A percentile compares a stretch with the other conserved stretches of the same genome.
These are phyloP conservation scores for Trissolcus japonicus DNA, from an alignment of 2,888 invertebrate species.

Conservation along the genomic window DNA sequence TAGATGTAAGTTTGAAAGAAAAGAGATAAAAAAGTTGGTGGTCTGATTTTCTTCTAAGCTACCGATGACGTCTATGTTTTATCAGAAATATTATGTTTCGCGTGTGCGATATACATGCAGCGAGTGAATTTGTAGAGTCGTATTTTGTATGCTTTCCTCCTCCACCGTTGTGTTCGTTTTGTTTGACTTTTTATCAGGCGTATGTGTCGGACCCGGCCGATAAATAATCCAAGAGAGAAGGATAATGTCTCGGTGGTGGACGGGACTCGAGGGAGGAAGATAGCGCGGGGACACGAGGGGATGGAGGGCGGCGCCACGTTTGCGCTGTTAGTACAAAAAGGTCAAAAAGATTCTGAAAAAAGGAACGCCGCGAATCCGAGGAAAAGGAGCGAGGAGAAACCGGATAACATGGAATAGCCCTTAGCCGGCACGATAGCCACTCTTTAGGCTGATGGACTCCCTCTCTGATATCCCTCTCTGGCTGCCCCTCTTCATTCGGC, in stretches of 20 bases:
- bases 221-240: conserved; percentile 59
- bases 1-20: too few species aligned
- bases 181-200: conserved; percentile 51
- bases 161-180: conserved; percentile 47
- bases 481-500: conserved; percentile 49
- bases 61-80: conserved; percentile 38
- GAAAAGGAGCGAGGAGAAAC: conserved; percentile 70
- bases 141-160: conserved; percentile 56
- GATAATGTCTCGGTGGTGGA: conserved; percentile 60
- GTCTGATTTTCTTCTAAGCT: conserved; percentile 11
- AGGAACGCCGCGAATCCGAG: conserved; percentile 59
- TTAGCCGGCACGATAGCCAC: conserved; percentile 75
- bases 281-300: conserved; percentile 50
- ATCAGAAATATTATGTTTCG: conserved; percentile 52
- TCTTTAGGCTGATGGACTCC: conserved; percentile 74
- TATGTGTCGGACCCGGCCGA: conserved; percentile 49
- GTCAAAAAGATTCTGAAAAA: conserved; percentile 58
- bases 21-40: too few species aligned
- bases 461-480: conserved; percentile 64
- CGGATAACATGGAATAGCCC: conserved; percentile 76
- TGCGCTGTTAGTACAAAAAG: conserved; percentile 69
- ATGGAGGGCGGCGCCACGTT: conserved; percentile 74
- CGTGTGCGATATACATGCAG: conserved; percentile 50
- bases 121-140: conserved; percentile 52
- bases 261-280: conserved; percentile 55